A percentile compares a stretch with the other conserved stretches of the same genome.
These are phyloP conservation scores for Oncorhynchus clarkii DNA, from an alignment of 2,113 vertebrate genomes.

Conservation along the genomic window DNA sequence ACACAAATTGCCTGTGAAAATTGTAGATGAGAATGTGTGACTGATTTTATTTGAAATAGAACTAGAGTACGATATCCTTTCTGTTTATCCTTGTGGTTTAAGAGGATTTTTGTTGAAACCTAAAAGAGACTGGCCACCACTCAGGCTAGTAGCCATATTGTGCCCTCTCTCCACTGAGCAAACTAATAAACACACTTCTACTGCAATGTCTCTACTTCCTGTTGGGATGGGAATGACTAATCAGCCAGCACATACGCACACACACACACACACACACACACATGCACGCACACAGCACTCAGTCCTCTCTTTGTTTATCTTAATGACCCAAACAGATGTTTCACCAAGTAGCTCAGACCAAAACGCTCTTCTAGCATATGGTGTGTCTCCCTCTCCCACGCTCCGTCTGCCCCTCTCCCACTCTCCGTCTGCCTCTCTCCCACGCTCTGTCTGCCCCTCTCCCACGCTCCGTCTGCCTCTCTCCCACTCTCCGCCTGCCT, in stretches of 20 bases:
- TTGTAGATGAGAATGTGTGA: constrained; percentile 33
- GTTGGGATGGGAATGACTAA: constrained; percentile 23
- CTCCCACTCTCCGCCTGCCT: too few species aligned
- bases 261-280: not conserved
- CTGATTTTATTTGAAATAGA: constrained; percentile 32
- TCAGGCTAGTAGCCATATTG: not conserved
- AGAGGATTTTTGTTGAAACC: too few species aligned
- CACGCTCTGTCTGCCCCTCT: too few species aligned
- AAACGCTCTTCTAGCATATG: not conserved
- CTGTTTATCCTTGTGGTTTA: too few species aligned
- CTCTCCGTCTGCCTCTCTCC: too few species aligned
- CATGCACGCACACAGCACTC: not conserved
- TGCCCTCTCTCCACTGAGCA: constrained; percentile 16
- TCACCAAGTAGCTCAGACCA: not conserved
- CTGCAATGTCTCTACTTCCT: constrained; percentile 32
- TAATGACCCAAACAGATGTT: constrained; percentile 25
- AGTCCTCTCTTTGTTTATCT: not conserved
- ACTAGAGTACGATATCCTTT: not conserved
- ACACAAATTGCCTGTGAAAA: constrained; percentile 33
- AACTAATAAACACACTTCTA: constrained; percentile 25
- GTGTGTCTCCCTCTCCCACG: not conserved
- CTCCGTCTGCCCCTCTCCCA: too few species aligned
- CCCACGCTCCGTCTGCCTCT: too few species aligned
- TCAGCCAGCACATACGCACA: constrained; percentile 17
- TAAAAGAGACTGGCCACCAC: too few species aligned